Evolutionary conservation across 2,797 vertebrate species (phyloP).

Genomic region (Miichthys miiuy): DNA sequence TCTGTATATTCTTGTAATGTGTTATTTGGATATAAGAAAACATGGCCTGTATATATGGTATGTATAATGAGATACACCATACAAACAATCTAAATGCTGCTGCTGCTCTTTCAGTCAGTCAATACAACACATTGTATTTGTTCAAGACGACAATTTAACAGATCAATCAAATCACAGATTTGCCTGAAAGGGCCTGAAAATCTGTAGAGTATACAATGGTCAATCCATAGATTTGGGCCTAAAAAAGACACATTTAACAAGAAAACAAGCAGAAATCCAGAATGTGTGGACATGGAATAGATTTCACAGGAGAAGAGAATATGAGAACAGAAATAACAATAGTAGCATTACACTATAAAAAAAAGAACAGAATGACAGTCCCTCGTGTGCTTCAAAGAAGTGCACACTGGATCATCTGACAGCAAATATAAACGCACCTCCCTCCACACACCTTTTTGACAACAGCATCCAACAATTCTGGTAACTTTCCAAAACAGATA

Average conservation of each 20-base stretch:
- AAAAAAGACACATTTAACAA: neutral
- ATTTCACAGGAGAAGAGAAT: neutral
- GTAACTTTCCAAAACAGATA: neutral
- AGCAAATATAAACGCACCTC: neutral
- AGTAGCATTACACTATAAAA: too few relatives aligned
- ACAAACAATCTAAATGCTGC: neutral
- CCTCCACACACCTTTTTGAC: neutral
- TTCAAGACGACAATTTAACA: neutral
- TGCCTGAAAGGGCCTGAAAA: neutral
- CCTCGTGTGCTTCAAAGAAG: neutral
- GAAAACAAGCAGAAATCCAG: neutral
- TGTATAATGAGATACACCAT: neutral
- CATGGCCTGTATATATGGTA: neutral
- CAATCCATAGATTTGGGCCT: neutral
- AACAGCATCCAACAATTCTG: neutral
- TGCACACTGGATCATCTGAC: neutral
- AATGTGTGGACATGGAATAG: neutral
- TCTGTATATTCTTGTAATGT: conserved; percentile 4
- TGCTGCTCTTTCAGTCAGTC: neutral
- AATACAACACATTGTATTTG: neutral
- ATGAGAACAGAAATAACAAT: neutral
- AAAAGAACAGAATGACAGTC: neutral
- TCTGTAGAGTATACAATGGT: neutral
- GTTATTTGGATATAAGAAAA: conserved; percentile 1
- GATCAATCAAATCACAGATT: neutral